phyloP scores from a whole-genome alignment of 2,113 vertebrate genomes.

The Eulacestoma nigropectus region DNA sequence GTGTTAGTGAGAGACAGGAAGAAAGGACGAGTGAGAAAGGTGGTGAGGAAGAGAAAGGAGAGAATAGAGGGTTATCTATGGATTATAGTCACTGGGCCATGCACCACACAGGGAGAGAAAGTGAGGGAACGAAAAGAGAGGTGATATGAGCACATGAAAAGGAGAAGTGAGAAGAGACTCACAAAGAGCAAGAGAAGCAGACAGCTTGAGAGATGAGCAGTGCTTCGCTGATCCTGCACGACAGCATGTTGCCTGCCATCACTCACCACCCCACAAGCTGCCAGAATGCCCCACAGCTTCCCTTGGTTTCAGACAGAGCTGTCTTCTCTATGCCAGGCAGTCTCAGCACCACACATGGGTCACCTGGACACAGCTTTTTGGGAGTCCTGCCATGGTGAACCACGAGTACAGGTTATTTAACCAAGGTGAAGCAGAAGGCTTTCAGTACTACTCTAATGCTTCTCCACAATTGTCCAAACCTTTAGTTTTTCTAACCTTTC shows the following conservation, averaged over 20 bases:
- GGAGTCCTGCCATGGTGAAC: neutral
- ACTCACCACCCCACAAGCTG: neutral
- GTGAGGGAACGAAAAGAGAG: conserved; percentile 2
- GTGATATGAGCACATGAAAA: neutral
- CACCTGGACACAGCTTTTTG: neutral
- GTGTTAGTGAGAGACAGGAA: conserved; percentile 37
- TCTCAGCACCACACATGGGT: neutral
- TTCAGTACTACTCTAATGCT: neutral
- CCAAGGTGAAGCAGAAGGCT: neutral
- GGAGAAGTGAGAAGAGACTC: conserved; percentile 9
- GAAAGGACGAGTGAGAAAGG: conserved; percentile 41
- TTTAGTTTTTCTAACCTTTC: neutral
- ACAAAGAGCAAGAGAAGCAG: conserved; percentile 12
- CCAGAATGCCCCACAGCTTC: neutral
- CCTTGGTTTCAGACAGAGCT: neutral
- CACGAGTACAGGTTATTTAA: neutral
- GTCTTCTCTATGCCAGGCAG: neutral
- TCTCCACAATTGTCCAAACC: neutral
- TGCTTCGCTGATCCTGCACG: neutral
- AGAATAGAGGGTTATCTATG: neutral
- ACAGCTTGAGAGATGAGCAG: conserved; percentile 1
- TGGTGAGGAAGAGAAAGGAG: neutral
- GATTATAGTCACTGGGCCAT: neutral
- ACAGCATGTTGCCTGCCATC: conserved; percentile 40
- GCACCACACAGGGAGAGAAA: neutral